Evolutionary conservation across 2,888 invertebrate species (phyloP).

Genomic region (Ommatoiulus sabulosus): DNA sequence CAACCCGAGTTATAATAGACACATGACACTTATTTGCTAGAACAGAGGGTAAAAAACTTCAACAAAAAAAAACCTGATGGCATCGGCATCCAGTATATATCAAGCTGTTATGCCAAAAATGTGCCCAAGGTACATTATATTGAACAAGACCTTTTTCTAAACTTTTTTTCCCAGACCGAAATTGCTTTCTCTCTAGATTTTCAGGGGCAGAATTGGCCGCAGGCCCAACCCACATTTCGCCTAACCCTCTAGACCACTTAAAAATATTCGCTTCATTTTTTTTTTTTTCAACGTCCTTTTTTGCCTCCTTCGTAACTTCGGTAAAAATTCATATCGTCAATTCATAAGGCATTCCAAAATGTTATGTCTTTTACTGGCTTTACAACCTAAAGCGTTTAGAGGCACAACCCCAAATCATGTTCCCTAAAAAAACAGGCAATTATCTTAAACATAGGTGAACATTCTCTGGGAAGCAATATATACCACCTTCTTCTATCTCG

Average conservation of each 20-base stretch:
- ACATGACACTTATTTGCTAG: not conserved
- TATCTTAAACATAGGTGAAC: conserved; percentile 22
- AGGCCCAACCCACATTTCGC: conserved; percentile 21
- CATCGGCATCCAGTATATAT: conserved; percentile 22
- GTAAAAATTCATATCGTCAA: conserved; percentile 22
- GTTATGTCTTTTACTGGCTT: conserved; percentile 15
- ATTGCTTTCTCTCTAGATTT: not conserved
- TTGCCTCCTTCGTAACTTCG: not conserved
- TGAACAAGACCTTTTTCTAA: not conserved
- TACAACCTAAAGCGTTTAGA: conserved; percentile 10
- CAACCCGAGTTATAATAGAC: conserved; percentile 2
- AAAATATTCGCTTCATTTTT: not conserved
- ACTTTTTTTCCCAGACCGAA: not conserved
- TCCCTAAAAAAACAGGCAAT: not conserved
- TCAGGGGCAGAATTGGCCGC: not conserved
- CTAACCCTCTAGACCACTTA: conserved; percentile 7
- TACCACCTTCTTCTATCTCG: conserved; percentile 1
- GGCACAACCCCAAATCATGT: conserved; percentile 27
- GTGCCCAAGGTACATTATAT: conserved; percentile 21
- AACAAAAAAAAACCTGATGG: not conserved
- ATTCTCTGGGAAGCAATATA: conserved; percentile 6
- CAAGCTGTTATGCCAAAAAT: conserved; percentile 24
- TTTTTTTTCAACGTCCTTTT: not conserved
- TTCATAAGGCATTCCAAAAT: conserved; percentile 34
- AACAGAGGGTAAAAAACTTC: not conserved